Percentiles rank a stretch among this genome's conserved stretches.
Conservation (phyloP, 2,797 vertebrate genomes). For the Telmatherina bonti region DNA sequence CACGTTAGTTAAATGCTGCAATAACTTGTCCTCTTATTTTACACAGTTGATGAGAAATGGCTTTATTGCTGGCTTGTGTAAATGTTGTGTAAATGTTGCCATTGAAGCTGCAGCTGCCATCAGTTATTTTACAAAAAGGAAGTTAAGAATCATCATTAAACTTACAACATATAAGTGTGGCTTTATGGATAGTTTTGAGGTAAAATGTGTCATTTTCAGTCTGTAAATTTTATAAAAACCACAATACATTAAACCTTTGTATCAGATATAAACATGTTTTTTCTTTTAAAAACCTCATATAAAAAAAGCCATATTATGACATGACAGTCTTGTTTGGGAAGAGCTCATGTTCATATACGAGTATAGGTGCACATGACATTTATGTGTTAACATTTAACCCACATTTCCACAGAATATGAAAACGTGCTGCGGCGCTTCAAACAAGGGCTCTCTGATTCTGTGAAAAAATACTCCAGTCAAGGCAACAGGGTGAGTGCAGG, state of each 20-base stretch:
- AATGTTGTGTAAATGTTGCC: too few species aligned
- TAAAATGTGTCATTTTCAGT: not conserved
- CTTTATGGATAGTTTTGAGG: not conserved
- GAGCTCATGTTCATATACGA: not conserved
- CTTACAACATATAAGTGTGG: too few species aligned
- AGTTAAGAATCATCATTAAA: too few species aligned
- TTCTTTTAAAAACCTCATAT: not conserved
- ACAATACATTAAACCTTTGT: not conserved
- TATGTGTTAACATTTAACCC: not conserved
- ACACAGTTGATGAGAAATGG: not conserved
- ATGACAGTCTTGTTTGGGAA: too few species aligned
- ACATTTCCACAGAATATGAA: conserved; percentile 84
- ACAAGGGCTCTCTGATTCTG: conserved; percentile 87
- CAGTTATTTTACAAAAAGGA: too few species aligned
- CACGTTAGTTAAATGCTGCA: not conserved
- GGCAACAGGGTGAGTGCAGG: conserved; percentile 87
- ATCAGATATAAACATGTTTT: not conserved
- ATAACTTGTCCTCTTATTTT: too few species aligned
- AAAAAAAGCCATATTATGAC: not conserved
- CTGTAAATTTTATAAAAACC: not conserved
- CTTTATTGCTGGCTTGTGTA: not conserved
- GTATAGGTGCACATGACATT: not conserved
- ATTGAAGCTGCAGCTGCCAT: too few species aligned
- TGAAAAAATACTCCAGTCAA: conserved; percentile 87
- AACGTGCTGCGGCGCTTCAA: conserved; percentile 83